Evolutionary conservation across 1,140 invertebrate species (phyloP).

Genomic region (Plutomurus gul): DNA sequence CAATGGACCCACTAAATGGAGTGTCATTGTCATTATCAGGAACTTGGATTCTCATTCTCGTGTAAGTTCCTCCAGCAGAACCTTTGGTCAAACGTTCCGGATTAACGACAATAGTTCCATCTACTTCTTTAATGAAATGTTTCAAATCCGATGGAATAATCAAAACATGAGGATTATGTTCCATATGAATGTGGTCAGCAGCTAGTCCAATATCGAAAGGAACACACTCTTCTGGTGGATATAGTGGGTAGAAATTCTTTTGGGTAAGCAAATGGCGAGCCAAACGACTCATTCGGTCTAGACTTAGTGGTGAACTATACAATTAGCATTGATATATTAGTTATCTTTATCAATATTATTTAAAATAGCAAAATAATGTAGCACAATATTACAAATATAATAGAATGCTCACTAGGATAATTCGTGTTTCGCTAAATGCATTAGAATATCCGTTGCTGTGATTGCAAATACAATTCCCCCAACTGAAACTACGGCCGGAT

Average conservation of each 20-base stretch:
- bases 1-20: constrained; percentile 29
- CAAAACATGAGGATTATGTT: constrained; percentile 76
- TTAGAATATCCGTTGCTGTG: constrained; percentile 79
- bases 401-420: constrained; percentile 68
- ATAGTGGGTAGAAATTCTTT: constrained; percentile 79
- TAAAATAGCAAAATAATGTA: neutral
- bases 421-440: constrained; percentile 79
- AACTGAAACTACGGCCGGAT: constrained; percentile 79
- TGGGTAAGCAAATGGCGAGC: constrained; percentile 76
- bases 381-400: neutral
- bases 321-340: neutral
- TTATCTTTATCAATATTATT: neutral
- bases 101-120: constrained; percentile 79
- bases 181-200: constrained; percentile 68
- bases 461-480: constrained; percentile 75
- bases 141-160: constrained; percentile 81
- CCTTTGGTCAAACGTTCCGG: constrained; percentile 77
- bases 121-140: constrained; percentile 79
- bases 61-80: constrained; percentile 64
- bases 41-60: constrained; percentile 61
- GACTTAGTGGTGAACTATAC: constrained; percentile 41
- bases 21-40: neutral
- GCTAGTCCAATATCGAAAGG: constrained; percentile 72
- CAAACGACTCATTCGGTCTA: constrained; percentile 71
- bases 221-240: constrained; percentile 70